Percentiles rank a stretch among this genome's conserved stretches.
phyloP scores from a whole-genome alignment of 2,797 vertebrate species.

The Loris lydekkerianus region DNA sequence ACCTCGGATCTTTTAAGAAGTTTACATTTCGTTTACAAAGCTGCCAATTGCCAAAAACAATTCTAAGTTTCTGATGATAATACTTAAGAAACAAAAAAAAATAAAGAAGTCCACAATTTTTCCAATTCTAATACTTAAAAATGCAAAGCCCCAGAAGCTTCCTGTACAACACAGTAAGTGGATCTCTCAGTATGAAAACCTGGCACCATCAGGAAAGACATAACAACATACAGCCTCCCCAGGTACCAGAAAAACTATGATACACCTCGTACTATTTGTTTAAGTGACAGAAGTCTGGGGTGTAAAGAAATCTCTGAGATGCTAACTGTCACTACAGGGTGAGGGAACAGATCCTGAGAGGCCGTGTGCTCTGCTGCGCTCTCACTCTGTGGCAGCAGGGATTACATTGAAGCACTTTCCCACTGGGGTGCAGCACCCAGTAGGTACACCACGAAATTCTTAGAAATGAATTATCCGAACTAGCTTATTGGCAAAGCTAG shows the following conservation, averaged over 20 bases:
- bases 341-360: background rate
- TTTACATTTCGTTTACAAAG: background rate
- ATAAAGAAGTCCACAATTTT: background rate
- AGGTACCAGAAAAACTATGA: background rate
- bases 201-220: background rate
- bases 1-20: background rate
- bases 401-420: background rate
- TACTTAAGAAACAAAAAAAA: background rate
- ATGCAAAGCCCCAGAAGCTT: background rate
- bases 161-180: background rate
- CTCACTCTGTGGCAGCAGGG: accelerated
- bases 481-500: background rate
- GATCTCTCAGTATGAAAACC: no score
- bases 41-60: background rate
- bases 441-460: background rate
- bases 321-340: background rate
- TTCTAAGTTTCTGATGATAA: background rate
- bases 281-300: background rate
- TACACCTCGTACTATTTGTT: background rate
- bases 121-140: background rate
- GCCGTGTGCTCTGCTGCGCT: accelerated
- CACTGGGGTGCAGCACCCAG: accelerated
- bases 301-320: background rate
- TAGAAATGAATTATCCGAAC: background rate
- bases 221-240: background rate